Percentiles rank a stretch among this genome's conserved stretches.
Evolutionary conservation across 2,113 vertebrate genomes (phyloP).

Genomic region (Oenanthe oenanthe): DNA sequence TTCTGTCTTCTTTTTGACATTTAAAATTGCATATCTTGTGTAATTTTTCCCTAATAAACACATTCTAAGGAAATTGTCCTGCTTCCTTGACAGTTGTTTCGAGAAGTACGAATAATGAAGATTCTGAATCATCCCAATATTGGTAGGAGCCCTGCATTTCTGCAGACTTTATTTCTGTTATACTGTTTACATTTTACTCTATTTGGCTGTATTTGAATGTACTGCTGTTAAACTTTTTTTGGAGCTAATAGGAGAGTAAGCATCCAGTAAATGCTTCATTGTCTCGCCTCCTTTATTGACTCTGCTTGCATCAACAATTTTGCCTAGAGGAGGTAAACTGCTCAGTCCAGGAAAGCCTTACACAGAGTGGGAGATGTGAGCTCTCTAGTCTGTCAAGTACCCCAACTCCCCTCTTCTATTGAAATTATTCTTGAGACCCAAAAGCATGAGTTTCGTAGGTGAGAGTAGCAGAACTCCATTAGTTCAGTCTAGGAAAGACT

Average conservation of each 20-base stretch:
- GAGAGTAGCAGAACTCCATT: background rate
- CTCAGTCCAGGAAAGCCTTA: background rate
- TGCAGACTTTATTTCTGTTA: background rate
- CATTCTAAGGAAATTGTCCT: conserved; percentile 16
- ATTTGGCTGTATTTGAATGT: conserved; percentile 3
- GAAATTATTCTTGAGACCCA: background rate
- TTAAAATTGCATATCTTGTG: background rate
- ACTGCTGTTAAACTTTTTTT: background rate
- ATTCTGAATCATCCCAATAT: conserved; percentile 97
- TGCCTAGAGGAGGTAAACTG: background rate
- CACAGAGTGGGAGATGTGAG: background rate
- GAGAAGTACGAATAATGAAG: conserved; percentile 99
- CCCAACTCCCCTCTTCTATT: background rate
- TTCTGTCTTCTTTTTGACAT: background rate
- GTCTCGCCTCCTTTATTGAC: background rate
- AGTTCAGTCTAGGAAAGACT: conserved; percentile 3
- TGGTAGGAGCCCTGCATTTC: conserved; percentile 78
- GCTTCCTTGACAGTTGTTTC: conserved; percentile 88
- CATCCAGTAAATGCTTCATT: background rate
- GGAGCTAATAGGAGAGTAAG: background rate
- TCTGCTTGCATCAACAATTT: background rate
- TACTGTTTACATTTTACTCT: background rate
- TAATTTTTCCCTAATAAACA: background rate
- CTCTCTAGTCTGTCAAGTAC: rapidly evolving
- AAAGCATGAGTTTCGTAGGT: background rate